Base-by-base conservation (phyloP, 2,797 vertebrate genomes). In the Mormyrops attenuatus region DNA sequence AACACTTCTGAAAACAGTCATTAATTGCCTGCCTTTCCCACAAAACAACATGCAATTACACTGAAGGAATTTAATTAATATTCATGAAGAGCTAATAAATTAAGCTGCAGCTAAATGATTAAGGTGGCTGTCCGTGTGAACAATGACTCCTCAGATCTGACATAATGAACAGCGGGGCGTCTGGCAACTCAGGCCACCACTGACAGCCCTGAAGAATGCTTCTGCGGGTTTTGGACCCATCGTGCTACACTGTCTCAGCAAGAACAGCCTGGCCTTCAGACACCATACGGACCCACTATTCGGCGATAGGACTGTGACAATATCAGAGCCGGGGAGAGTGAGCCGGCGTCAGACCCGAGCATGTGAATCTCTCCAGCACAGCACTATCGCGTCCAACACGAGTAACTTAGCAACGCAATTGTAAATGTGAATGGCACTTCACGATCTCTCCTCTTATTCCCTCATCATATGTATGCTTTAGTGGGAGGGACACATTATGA, bases 41-140 rank as follows among this genome's bases (percentile, higher is more conserved):
- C 44, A 85, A 22, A 50, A 47, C 82, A 85, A 85, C 82, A 85
- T 44, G 41, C 82, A 85, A 85, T 85, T 85, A 85, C 17, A 49
- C n/a, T 85, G 82, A 49, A 85, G 82, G 82, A 85, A 49, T 85
- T 50, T 85, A 85, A 85, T 85, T 85, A 26, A 85, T 47, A 85
- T 47, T 85, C 82, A 85, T 49, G 41, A 30, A 73, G 9, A 50
- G 82, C n/a, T 85, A 82, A 82, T 82, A 50, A 85, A 85, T 85
- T 49, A 85, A 50, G 44, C 41, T 9, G 82, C 20, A n/a, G 82
- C 47, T 22, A 44, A 50, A 47, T 22, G 41, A 85, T 85, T 50
- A 50, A 85, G 47, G 41, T 44, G n/a, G 82, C 41, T 85, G 41
- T 50, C 20, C 22, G 20, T 13, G 82, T 13, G 82, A 85, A 85